phyloP scores from a whole-genome alignment of 1,140 invertebrate species.

The Vanessa tameamea region DNA sequence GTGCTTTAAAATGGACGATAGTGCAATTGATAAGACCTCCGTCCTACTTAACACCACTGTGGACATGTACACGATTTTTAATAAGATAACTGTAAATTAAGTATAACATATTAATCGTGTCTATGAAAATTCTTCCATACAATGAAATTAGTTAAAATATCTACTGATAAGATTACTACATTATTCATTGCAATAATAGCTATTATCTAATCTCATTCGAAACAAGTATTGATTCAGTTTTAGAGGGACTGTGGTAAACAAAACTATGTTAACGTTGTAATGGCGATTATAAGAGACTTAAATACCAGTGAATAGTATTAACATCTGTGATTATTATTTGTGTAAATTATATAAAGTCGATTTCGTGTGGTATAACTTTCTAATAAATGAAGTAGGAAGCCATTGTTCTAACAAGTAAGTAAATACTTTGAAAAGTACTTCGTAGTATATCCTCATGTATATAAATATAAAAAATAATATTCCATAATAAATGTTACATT shows the following conservation, averaged over 20 bases:
- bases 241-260: slow-evolving; percentile 28
- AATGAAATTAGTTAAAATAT: slow-evolving; percentile 41
- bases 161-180: slow-evolving; percentile 61
- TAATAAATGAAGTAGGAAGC: not conserved
- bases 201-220: slow-evolving; percentile 56
- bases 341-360: not conserved
- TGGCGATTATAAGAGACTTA: slow-evolving; percentile 38
- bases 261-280: slow-evolving; percentile 41
- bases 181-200: slow-evolving; percentile 44
- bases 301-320: slow-evolving; percentile 36
- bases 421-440: slow-evolving; percentile 4
- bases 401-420: slow-evolving; percentile 12
- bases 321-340: not conserved
- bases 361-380: not conserved
- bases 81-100: not conserved
- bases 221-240: slow-evolving; percentile 52
- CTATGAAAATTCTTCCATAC: slow-evolving; percentile 10
- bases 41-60: too few relatives aligned
- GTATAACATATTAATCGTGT: not conserved
- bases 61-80: too few relatives aligned
- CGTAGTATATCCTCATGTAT: too few relatives aligned
- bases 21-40: too few relatives aligned
- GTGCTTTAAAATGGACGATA: too few relatives aligned
- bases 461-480: too few relatives aligned
- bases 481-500: too few relatives aligned